Evolutionary conservation across 2,888 invertebrate species (phyloP), one percentile per base, ranked within the genome.

Genomic region (Ormyrus rosae): DNA sequence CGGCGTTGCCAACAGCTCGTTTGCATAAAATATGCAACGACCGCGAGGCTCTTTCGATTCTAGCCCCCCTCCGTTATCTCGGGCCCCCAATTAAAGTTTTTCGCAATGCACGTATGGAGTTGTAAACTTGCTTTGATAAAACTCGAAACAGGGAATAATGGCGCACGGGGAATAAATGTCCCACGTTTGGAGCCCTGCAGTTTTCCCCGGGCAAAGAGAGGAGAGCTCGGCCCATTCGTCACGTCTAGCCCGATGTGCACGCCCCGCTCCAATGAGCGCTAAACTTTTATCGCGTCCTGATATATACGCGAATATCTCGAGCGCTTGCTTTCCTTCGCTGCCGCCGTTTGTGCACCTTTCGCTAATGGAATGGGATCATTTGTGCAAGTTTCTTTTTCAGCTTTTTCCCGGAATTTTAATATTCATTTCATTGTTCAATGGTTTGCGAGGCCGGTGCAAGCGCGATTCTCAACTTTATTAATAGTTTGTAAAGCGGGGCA

Each of bases 11-110:
- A 84, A 84, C 81, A 78, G 60, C 81, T 83, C 76, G 76, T 85
- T 84, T 84, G 83, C 84, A 85, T 85, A 84, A 85, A 85, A 85
- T 85, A 84, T 85, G 82, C 84, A 83, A 81, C 75, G 80, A 48
- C 79, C 80, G 79, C 60, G 79, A 81, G 83, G 75, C 78, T 78
- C 60, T 81, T 80, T 74, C 84, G 83, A 83, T 83, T 80, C 72
- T 78, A 55, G 55, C 61, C 73, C 71, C 48, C 80, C 79, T 34
- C 34, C 34, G 34, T 34, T 34, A 34, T 34, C 34, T 34, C 34
- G 34, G 34, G 34, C 34, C 34, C 34, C 34, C 48, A 56, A 56
- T 65, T 65, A 65, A 67, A 58, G 5, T 51, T n/a, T 51, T 46
- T 19, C 19, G 53, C 46, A 34, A n/a, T 56, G 58, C 73, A 34